These are phyloP conservation scores for Pterostichus niger DNA, from an alignment of 2,888 invertebrate species.

Conservation along the genomic window DNA sequence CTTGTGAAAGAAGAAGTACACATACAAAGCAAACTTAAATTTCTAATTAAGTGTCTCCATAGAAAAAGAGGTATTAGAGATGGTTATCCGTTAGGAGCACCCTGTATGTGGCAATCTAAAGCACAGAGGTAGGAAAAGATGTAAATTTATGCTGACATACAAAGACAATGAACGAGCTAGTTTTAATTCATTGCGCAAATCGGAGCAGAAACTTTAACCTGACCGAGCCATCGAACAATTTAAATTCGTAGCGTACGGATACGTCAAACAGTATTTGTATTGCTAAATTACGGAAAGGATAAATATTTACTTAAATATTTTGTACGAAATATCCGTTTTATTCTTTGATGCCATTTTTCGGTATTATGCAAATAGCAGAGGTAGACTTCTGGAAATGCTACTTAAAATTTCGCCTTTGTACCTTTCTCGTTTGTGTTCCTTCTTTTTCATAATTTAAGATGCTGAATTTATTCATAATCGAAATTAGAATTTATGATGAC, in stretches of 20 bases:
- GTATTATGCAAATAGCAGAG: slow-evolving; percentile 56
- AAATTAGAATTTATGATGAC: slow-evolving; percentile 67
- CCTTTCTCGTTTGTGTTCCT: slow-evolving; percentile 60
- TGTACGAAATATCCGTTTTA: slow-evolving; percentile 54
- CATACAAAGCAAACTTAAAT: no score
- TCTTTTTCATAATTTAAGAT: slow-evolving; percentile 66
- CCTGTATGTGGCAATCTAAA: slow-evolving; percentile 17
- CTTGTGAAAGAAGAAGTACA: no score
- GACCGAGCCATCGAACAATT: slow-evolving; percentile 20
- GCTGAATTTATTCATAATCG: slow-evolving; percentile 67
- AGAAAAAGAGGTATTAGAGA: background rate
- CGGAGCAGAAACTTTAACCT: slow-evolving; percentile 34
- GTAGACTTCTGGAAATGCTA: slow-evolving; percentile 64
- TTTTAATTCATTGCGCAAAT: slow-evolving; percentile 46
- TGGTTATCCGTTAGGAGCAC: background rate
- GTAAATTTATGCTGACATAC: slow-evolving; percentile 54
- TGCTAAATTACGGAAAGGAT: slow-evolving; percentile 28
- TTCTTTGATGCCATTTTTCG: slow-evolving; percentile 62
- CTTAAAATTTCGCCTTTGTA: slow-evolving; percentile 66
- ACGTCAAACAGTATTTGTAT: slow-evolving; percentile 37
- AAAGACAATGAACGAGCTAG: slow-evolving; percentile 24
- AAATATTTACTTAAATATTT: slow-evolving; percentile 52
- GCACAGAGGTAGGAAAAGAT: slow-evolving; percentile 29
- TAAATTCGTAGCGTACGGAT: slow-evolving; percentile 25
- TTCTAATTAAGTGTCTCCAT: background rate